These are phyloP conservation scores for Polyergus mexicanus DNA, from an alignment of 1,140 invertebrate genomes.

Conservation along the genomic window DNA sequence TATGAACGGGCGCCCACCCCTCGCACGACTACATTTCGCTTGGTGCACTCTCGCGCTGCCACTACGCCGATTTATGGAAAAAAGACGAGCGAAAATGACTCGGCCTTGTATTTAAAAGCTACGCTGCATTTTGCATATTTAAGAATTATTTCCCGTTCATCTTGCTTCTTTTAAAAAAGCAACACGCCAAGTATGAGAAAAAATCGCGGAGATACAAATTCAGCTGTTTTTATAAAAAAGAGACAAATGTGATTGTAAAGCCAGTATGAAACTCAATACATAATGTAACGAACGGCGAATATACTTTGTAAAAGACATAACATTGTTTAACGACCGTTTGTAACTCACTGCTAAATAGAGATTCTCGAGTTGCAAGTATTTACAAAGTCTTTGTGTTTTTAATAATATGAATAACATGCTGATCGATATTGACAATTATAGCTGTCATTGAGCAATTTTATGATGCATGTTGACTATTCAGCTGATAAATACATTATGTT, in stretches of 20 bases:
- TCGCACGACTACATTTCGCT: neutral
- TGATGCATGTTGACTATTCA: neutral
- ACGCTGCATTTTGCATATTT: neutral
- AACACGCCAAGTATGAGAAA: neutral
- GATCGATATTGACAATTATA: neutral
- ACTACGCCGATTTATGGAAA: neutral
- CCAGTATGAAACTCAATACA: neutral
- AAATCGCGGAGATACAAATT: neutral
- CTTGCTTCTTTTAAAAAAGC: neutral
- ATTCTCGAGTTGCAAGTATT: neutral
- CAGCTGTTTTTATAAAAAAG: neutral
- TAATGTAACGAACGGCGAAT: neutral
- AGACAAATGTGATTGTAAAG: neutral
- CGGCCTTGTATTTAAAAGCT: neutral
- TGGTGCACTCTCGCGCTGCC: neutral
- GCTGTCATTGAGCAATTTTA: neutral
- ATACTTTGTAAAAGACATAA: neutral
- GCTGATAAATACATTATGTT: neutral
- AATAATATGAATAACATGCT: neutral
- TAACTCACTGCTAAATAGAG: neutral
- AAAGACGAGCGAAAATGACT: neutral
- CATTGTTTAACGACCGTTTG: neutral
- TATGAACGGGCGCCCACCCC: conserved; percentile 23
- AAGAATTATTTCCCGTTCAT: neutral
- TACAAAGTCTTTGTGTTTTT: neutral